phyloP scores from a whole-genome alignment of 2,888 invertebrate genomes.

The Drosophila demipolita region DNA sequence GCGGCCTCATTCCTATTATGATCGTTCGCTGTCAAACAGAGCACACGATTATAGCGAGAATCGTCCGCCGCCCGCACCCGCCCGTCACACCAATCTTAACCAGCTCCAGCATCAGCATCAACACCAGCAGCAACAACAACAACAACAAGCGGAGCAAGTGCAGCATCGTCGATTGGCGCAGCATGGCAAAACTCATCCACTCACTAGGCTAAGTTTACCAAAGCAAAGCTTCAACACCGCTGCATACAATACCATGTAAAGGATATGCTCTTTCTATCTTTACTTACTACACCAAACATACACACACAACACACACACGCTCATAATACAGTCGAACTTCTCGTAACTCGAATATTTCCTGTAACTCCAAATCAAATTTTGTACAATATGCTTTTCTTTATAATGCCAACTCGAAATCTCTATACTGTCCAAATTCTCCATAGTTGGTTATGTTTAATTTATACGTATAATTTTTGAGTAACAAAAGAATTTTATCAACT shows the following conservation, averaged over 20 bases:
- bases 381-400: neutral
- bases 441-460: neutral
- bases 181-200: constrained; percentile 96
- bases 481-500: neutral
- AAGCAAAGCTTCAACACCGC: constrained; percentile 91
- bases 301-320: constrained; percentile 30
- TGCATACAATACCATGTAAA: constrained; percentile 96
- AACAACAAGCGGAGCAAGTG: constrained; percentile 62
- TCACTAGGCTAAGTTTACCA: constrained; percentile 93
- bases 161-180: constrained; percentile 92
- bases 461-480: neutral
- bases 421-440: neutral
- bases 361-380: constrained; percentile 3
- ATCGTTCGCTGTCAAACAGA: constrained; percentile 76
- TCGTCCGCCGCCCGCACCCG: constrained; percentile 86
- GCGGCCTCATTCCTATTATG: constrained; percentile 84
- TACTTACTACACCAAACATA: constrained; percentile 40
- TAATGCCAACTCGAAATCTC: neutral
- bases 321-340: constrained; percentile 42
- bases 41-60: constrained; percentile 82
- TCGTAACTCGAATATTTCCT: constrained; percentile 2
- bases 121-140: constrained; percentile 55
- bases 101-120: constrained; percentile 55
- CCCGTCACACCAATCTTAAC: constrained; percentile 66
- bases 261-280: constrained; percentile 62